Evolutionary conservation across 2,888 invertebrate species (phyloP).

Genomic region (Watsonalla binaria): DNA sequence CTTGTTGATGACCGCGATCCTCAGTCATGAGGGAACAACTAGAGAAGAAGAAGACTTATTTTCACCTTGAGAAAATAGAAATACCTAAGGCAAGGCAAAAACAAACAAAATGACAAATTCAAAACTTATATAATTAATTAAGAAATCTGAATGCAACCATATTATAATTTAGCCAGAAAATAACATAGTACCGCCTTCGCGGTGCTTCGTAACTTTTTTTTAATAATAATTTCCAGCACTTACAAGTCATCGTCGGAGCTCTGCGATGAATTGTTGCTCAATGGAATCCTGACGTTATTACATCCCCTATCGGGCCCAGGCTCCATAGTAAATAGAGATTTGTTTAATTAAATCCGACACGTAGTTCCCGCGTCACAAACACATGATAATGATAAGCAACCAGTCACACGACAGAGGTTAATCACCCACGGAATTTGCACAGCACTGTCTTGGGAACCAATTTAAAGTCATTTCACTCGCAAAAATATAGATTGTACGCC

Average conservation of each 20-base stretch:
- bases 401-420: constrained; percentile 8
- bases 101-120: no score
- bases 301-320: constrained; percentile 62
- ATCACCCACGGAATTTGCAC: constrained; percentile 29
- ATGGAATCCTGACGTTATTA: constrained; percentile 71
- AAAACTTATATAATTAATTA: no score
- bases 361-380: constrained; percentile 17
- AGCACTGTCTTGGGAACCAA: constrained; percentile 12
- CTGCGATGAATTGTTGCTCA: constrained; percentile 70
- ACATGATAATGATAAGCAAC: constrained; percentile 12
- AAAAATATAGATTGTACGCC: not conserved
- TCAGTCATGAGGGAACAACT: no score
- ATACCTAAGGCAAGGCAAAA: no score
- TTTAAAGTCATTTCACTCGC: constrained; percentile 16
- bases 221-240: constrained; percentile 27
- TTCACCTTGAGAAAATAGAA: no score
- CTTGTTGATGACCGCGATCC: no score
- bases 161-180: no score
- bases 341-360: constrained; percentile 1
- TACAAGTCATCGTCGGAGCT: constrained; percentile 73
- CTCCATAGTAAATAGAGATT: constrained; percentile 42
- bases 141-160: no score
- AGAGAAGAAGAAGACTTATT: no score
- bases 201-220: no score
- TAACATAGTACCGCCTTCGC: no score